Base-by-base conservation (phyloP, 2,888 invertebrate genomes). In the Arge pagana region DNA sequence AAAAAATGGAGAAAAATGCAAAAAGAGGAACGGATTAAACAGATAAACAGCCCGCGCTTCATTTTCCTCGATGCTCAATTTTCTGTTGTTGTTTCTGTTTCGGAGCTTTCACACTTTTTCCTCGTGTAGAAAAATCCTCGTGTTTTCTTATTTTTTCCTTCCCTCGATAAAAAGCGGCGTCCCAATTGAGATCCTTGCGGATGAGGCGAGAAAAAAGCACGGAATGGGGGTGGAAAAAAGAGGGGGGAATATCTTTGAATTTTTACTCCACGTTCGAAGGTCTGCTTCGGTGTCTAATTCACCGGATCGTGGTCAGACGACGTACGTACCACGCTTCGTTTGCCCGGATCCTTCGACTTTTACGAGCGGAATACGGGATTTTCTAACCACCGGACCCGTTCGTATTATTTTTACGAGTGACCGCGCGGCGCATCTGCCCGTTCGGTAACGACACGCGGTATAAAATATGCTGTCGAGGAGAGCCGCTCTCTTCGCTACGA, bases 301-400 rank as follows among this genome's bases (percentile, higher is more conserved):
- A 26, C 36, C 15, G 35, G 24, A n/a, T 16, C n/a, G 18, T 19
- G 16, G 36, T 11, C 4, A 7, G 13, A 16, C 13, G 6, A n/a
- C 18, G n/a, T 19, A 33, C 11, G 21, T 21, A 45, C 15, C 10
- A n/a, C 21, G 21, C 13, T 11, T 19, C 19, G 10, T n/a, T 15
- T 13, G 1, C 23, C 23, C 15, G 18, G 11, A 33, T 33, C 15
- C 31, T 33, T 23, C n/a, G 13, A 7, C 4, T 15, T 50, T 51
- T 43, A 51, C 42, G 43, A 33, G 13, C 50, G 50, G 50, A 51
- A 51, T 51, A 51, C 50, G 26, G 36, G 35, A 43, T 51, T 51
- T 35, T 26, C 26, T 13, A 13, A 42, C 4, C 42, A 18, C 19
- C n/a, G n/a, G n/a, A n/a, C n/a, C n/a, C 36, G 36, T 51, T 36